Conservation (phyloP, 2,888 invertebrate genomes). For the Drosophila emarginata region DNA sequence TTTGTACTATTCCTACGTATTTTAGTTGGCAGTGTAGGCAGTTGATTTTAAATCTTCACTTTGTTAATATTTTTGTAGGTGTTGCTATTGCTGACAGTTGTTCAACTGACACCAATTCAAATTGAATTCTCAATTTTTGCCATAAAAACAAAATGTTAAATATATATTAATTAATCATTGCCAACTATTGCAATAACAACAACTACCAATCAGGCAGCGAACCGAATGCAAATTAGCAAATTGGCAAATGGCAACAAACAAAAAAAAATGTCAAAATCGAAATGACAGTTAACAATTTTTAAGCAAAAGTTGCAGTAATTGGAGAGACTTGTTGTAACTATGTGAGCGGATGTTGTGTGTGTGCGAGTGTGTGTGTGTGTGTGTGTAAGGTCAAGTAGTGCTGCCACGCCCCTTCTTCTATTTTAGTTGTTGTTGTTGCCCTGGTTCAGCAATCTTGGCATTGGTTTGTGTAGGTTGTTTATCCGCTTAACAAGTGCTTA, state of each 20-base stretch:
- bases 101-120: conserved; percentile 54
- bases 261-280: conserved; percentile 50
- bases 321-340: conserved; percentile 40
- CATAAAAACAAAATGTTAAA: conserved; percentile 19
- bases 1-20: neutral
- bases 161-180: conserved; percentile 66
- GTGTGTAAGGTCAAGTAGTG: conserved; percentile 27
- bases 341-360: conserved; percentile 19
- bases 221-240: conserved; percentile 49
- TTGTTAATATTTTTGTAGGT: conserved; percentile 19
- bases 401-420: conserved; percentile 30
- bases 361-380: conserved; percentile 9
- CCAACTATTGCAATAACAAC: conserved; percentile 29
- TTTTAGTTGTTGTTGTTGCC: conserved; percentile 25
- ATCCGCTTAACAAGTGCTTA: conserved; percentile 72
- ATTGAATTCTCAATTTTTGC: conserved; percentile 8
- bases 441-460: conserved; percentile 34
- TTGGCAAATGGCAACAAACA: conserved; percentile 7
- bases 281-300: conserved; percentile 47
- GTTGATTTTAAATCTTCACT: neutral
- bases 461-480: conserved; percentile 35
- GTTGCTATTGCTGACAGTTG: neutral
- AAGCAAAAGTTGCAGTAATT: conserved; percentile 64
- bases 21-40: conserved; percentile 3
- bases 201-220: conserved; percentile 16